Base-by-base conservation (phyloP, 92 coral and sea anemone species). In the Palythoa grandiflora region DNA sequence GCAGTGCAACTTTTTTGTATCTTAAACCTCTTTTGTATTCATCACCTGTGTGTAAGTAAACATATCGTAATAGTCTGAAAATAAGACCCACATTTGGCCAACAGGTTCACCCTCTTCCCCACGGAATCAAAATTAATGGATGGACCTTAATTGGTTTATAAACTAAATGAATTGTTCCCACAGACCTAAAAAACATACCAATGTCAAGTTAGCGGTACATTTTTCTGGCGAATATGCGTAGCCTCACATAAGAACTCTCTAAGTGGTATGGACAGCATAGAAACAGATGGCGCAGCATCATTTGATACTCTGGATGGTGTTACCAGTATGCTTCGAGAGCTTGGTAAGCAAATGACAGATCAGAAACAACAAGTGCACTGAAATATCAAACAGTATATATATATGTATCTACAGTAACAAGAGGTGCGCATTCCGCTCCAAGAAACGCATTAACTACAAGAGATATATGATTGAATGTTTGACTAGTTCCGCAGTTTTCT, bases 251-350 rank as follows among this genome's bases (percentile, higher is more conserved):
- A 47, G 60, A 47, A 75, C 38, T 75, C 79, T 21, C 60, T 75
- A 47, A n/a, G 38, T 15, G 79, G 79, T 17, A 20, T 75, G 79
- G 79, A 75, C 38, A 21, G 37, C 79, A 75, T 72, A 72, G 50
- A 53, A 47, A 71, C 55, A 39, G 55, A 39, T 17, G 87, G 90
- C 72, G 51, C 83, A 28, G 80, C 77, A 60, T 78, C 90, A 36
- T 68, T 79, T 59, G 75, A 78, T 37, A 75, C 87, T 65, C 74
- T 88, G 55, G 86, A 88, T 44, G 88, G 44, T 52, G 61, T 74
- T 40, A 76, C 88, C 48, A 75, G 38, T 35, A 53, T 37, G 68
- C 79, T 85, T 48, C 76, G 35, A 8, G 60, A 74, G 65, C 80
- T 61, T 68, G 88, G 88, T 85, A 85, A 71, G 76, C 70, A 51